Base-by-base conservation (phyloP, 2,888 invertebrate genomes). In the Mechanitis mazaeus region DNA sequence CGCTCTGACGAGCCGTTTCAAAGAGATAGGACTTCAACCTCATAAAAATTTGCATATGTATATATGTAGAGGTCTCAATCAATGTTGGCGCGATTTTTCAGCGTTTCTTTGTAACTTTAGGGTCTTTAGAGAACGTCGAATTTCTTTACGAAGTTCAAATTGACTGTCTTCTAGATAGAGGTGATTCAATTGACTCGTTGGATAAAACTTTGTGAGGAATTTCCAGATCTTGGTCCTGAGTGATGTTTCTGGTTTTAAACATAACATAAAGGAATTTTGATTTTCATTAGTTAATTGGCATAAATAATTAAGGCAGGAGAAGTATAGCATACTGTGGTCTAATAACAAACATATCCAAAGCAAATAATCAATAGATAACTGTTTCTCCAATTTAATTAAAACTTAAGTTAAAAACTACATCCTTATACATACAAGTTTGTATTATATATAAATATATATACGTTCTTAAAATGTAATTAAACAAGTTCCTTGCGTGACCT, bases 61-160 rank as follows among this genome's bases (percentile, higher is more conserved):
- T 35, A 67, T 64, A 68, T 68, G 68, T 59, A 67, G 66, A 64
- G 60, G 65, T 61, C 66, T 67, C 69, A 67, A 67, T 69, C 67
- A 67, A 61, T 64, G 60, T 55, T 58, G 64, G 59, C 61, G 61
- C 63, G 61, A 63, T 66, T 61, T 65, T 67, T 63, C 59, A 58
- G 60, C 55, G 56, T 50, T 38, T 56, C 67, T 65, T 65, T 69
- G 65, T 67, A 58, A 63, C 64, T 63, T 61, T 57, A 45, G 33
- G 53, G n/a, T 33, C 31, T 42, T 33, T 55, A 45, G 58, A 59
- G 11, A 45, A 38, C 54, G 42, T 9, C 11, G 61, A 60, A 64
- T 64, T 64, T 59, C 46, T 47, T 33, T 53, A n/a, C 53, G 57
- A 33, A 42, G 61, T 58, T 45, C 45, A 64, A 64, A 60, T 58